Conservation (phyloP, 2,797 vertebrate species). For the Intellagama lesueurii region DNA sequence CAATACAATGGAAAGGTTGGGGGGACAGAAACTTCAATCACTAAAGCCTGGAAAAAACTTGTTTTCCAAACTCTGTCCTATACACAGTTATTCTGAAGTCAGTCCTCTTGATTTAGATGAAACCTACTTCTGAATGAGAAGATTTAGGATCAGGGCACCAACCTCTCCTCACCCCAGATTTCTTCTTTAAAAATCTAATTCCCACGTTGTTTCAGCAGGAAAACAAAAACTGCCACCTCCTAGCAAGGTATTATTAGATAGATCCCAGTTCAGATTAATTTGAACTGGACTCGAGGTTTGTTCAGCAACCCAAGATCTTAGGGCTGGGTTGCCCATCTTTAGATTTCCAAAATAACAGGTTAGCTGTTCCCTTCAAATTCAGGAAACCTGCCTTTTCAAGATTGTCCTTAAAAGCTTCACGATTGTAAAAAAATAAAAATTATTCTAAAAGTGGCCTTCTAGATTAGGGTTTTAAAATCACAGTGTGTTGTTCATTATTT, state of each 20-base stretch:
- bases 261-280: not conserved
- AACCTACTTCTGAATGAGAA: not conserved
- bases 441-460: not conserved
- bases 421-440: not conserved
- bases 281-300: not conserved
- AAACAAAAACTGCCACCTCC: not conserved
- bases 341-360: not conserved
- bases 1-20: not conserved
- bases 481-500: not conserved
- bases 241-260: not conserved
- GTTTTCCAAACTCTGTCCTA: not conserved
- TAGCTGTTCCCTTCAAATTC: not conserved
- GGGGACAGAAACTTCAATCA: not conserved
- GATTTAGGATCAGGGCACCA: not conserved
- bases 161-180: not conserved
- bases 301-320: not conserved
- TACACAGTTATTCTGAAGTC: not conserved
- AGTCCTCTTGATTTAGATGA: not conserved
- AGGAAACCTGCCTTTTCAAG: not conserved
- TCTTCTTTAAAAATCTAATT: not conserved
- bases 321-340: no score
- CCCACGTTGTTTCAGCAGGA: not conserved
- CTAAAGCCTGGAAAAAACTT: no score
- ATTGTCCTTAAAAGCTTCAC: constrained; percentile 13
- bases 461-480: not conserved